Evolutionary conservation across 2,113 vertebrate genomes (phyloP), one percentile per base, ranked within the genome.

Genomic region (Chaenocephalus aceratus): DNA sequence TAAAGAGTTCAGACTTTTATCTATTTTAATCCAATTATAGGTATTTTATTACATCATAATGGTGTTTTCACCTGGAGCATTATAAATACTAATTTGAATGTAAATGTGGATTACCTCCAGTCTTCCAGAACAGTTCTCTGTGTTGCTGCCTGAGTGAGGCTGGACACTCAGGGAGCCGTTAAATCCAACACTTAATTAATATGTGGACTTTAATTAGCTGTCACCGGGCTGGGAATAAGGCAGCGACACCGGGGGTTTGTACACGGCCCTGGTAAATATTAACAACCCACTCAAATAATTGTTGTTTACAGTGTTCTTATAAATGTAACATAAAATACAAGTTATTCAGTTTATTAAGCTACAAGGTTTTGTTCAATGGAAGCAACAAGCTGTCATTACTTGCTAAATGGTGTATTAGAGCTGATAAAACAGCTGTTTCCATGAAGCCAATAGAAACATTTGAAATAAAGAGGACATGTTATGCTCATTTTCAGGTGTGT

Each of bases 181-280:
- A 34, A 56, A 66, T 63, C 16, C 6, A 65, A 46, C 59, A 49
- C 36, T 68, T 80, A 84, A 90, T 88, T 66, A 84, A 79, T 70
- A 71, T 76, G 74, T 70, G 65, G 62, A 70, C 72, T 88, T 82
- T 75, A 77, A 86, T 90, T 84, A 72, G 52, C 68, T 84, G 86
- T 82, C 78, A 69, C 57, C 15, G 60, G 51, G 10, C 61, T 82
- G 64, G 68, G 49, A 73, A 51, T 30, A 57, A 70, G 60, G 80
- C 46, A 4, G 60, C 15, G 6, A 45, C 79, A 71, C 61, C 63
- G 36, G n/a, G 48, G 73, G 46, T 60, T 77, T 84, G 58, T 67
- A 63, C 16, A 62, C 57, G 18, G 46, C 44, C 51, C 18, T 12
- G 34, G 26, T 71, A 26, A 74, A 78, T 61, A 74, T 74, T 23